Evolutionary conservation across 2,113 vertebrate genomes (phyloP).

Genomic region (Aix galericulata): DNA sequence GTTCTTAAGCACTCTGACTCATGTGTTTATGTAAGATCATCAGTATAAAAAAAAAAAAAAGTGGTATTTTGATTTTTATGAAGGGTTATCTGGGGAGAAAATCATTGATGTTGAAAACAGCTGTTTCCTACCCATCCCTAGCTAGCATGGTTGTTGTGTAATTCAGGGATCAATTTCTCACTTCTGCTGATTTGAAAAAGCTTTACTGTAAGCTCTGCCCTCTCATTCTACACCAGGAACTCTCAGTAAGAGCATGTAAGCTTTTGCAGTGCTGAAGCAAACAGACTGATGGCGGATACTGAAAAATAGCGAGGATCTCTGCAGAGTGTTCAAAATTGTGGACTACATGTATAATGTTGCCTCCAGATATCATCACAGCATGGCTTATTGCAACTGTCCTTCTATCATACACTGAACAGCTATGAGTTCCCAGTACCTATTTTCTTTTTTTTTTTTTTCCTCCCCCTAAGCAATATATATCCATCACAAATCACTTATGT

Average conservation of each 20-base stretch:
- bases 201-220: background rate
- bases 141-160: background rate
- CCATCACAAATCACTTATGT: background rate
- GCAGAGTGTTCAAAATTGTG: background rate
- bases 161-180: background rate
- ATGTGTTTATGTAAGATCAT: background rate
- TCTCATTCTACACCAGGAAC: background rate
- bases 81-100: background rate
- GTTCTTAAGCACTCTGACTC: background rate
- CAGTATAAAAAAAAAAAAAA: background rate
- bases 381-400: background rate
- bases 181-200: background rate
- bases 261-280: background rate
- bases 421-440: background rate
- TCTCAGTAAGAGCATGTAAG: background rate
- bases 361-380: background rate
- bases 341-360: background rate
- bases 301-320: background rate
- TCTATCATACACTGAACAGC: background rate
- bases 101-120: background rate
- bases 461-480: background rate
- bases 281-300: background rate
- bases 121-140: background rate
- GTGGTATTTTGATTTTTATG: background rate
- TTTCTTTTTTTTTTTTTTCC: background rate